Evolutionary conservation across 2,888 invertebrate genomes (phyloP).

Genomic region (Dorcus hopei): DNA sequence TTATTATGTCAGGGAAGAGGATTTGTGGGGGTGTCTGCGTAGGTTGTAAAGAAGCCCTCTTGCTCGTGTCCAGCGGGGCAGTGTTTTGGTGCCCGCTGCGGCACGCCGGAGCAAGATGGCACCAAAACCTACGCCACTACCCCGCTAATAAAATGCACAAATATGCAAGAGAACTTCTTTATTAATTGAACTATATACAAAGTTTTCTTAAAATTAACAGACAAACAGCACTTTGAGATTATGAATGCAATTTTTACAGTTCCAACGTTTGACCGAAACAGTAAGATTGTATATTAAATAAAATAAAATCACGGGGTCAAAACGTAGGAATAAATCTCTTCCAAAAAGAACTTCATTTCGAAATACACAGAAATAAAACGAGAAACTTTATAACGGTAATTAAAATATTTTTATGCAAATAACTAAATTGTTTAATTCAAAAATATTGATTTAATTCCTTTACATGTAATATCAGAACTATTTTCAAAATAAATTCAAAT

Average conservation of each 20-base stretch:
- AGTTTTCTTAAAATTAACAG: constrained; percentile 29
- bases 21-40: constrained; percentile 11
- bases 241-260: constrained; percentile 14
- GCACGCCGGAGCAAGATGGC: constrained; percentile 51
- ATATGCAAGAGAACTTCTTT: constrained; percentile 52
- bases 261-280: background rate
- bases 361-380: no score
- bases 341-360: constrained; percentile 3
- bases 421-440: no score
- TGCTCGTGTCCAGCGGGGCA: constrained; percentile 51
- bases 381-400: no score
- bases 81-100: constrained; percentile 53
- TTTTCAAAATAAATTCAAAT: no score
- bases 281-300: background rate
- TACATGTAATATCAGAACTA: no score
- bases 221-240: constrained; percentile 27
- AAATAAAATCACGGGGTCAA: no score
- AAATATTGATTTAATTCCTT: no score
- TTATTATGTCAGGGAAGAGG: no score
- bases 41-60: constrained; percentile 47
- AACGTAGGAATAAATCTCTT: constrained; percentile 5
- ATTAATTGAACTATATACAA: constrained; percentile 39
- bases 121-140: constrained; percentile 58
- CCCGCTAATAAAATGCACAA: constrained; percentile 49
- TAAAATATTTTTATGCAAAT: no score